phyloP scores from a whole-genome alignment of 2,113 vertebrate species.

The Misgurnus mizolepis region DNA sequence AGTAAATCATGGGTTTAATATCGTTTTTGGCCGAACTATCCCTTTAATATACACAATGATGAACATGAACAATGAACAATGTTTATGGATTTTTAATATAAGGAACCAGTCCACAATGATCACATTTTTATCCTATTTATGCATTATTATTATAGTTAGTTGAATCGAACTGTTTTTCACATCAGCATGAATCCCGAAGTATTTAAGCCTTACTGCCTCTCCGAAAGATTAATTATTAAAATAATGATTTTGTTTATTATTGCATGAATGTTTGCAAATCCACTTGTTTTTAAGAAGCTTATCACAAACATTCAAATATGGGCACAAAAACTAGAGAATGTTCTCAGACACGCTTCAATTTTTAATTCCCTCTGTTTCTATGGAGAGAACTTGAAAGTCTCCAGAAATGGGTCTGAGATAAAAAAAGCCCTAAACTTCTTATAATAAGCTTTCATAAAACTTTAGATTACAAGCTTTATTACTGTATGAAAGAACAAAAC shows the following conservation, averaged over 20 bases:
- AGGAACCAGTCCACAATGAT: no score
- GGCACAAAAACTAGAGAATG: background rate
- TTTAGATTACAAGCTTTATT: no score
- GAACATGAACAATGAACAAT: no score
- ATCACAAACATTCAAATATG: background rate
- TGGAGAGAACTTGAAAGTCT: constrained; percentile 12
- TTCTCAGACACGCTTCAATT: constrained; percentile 21
- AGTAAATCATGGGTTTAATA: no score
- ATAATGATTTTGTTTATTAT: constrained; percentile 1
- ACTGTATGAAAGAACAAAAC: background rate
- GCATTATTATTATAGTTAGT: no score
- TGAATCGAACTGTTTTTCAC: no score
- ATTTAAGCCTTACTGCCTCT: no score
- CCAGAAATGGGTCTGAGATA: background rate
- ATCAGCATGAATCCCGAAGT: no score
- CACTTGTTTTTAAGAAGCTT: background rate
- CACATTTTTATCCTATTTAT: no score
- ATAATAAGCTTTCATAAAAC: background rate
- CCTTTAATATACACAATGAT: no score
- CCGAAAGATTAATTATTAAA: background rate
- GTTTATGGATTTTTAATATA: no score
- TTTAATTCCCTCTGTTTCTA: constrained; percentile 21
- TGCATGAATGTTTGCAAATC: background rate
- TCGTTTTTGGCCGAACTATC: no score
- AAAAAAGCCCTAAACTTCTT: background rate